phyloP scores from a whole-genome alignment of 2,797 vertebrate genomes.

The Semotilus atromaculatus region DNA sequence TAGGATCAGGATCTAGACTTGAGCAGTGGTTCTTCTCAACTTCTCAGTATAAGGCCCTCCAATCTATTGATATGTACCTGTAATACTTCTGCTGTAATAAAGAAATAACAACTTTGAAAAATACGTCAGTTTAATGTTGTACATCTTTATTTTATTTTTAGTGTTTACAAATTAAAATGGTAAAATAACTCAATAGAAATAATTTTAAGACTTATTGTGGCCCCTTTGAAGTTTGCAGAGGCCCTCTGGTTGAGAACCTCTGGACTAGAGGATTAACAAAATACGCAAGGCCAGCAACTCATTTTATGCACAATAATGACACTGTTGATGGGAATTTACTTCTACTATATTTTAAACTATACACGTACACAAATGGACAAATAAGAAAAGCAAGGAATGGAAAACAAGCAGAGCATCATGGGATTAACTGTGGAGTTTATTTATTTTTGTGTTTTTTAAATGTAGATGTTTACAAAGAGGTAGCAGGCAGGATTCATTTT shows the following conservation, averaged over 20 bases:
- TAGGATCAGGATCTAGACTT: not conserved
- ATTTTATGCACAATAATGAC: constrained; percentile 20
- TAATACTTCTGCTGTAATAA: not conserved
- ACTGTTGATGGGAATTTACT: not conserved
- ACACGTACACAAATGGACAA: not conserved
- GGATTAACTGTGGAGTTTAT: constrained; percentile 63
- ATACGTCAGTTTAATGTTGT: not conserved
- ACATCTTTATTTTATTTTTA: not conserved
- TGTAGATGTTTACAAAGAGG: constrained; percentile 78
- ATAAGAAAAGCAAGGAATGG: not conserved
- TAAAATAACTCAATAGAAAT: not conserved
- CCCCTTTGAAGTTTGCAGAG: not conserved
- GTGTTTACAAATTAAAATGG: not conserved
- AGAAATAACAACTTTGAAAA: not conserved
- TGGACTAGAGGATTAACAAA: not conserved
- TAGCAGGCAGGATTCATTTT: constrained; percentile 72
- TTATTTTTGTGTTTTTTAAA: constrained; percentile 68
- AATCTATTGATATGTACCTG: not conserved
- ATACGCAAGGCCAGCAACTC: not conserved
- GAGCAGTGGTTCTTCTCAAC: not conserved
- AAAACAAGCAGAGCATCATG: constrained; percentile 27
- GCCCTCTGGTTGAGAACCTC: not conserved
- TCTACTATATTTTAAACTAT: not conserved
- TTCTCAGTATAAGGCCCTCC: not conserved
- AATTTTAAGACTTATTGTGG: not conserved